phyloP scores from a whole-genome alignment of 2,113 vertebrate genomes.

The Gambusia affinis region DNA sequence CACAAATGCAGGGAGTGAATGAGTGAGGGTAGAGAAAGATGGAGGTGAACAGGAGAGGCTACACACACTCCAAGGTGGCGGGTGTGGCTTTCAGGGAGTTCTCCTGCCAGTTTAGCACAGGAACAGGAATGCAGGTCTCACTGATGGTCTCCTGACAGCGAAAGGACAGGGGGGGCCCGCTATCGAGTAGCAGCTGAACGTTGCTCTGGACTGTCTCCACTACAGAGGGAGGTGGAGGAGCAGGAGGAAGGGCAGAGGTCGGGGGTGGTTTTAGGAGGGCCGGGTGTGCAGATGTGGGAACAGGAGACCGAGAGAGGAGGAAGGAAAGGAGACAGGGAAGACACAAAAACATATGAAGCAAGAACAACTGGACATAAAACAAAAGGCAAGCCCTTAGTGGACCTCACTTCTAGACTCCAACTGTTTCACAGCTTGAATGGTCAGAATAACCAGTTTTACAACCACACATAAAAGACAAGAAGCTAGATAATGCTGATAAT shows the following conservation, averaged over 20 bases:
- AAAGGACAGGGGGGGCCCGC: slow-evolving; percentile 83
- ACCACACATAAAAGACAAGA: neutral
- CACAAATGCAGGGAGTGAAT: slow-evolving; percentile 16
- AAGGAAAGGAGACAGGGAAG: slow-evolving; percentile 80
- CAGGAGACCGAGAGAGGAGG: slow-evolving; percentile 54
- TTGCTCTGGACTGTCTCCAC: slow-evolving; percentile 97
- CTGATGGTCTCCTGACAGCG: slow-evolving; percentile 91
- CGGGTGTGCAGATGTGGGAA: slow-evolving; percentile 46
- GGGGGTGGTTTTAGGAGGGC: slow-evolving; percentile 25
- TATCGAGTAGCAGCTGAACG: slow-evolving; percentile 92
- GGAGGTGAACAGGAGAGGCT: slow-evolving; percentile 79
- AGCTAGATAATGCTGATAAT: neutral
- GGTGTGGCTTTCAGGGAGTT: slow-evolving; percentile 85
- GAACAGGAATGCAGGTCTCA: slow-evolving; percentile 95
- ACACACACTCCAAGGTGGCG: slow-evolving; percentile 92
- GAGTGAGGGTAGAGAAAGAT: slow-evolving; percentile 23
- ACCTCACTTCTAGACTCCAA: slow-evolving; percentile 24
- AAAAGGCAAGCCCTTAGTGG: slow-evolving; percentile 54
- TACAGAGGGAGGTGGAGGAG: slow-evolving; percentile 76
- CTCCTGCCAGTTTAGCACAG: slow-evolving; percentile 93
- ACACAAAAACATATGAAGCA: slow-evolving; percentile 81
- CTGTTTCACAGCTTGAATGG: neutral
- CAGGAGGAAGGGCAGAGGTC: slow-evolving; percentile 30
- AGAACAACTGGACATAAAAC: slow-evolving; percentile 63
- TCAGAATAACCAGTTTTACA: slow-evolving; percentile 5